Base-by-base conservation (phyloP, 30 jellyfish, hydroid and myxozoan species). In the Haliclystus octoradiatus region DNA sequence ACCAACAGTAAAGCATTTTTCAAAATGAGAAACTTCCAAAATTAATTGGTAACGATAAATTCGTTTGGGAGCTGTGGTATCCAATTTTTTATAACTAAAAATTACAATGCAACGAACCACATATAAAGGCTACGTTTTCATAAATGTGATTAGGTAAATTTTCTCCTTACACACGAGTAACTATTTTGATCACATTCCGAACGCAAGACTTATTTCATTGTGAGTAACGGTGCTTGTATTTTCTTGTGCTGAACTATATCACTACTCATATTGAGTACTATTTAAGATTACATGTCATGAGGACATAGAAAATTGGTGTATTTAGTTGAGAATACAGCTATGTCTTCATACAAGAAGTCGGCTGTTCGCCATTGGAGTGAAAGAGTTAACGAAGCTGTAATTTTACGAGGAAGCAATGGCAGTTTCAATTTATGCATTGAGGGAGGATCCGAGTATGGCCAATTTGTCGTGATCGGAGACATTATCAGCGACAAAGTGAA, bases 371-470 rank as follows among this genome's bases (percentile, higher is more conserved):
- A 89, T 52, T 89, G 98, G 98, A 81, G 94, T 78, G 84, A 92
- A 32, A 84, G 83, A 1, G 92, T 81, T 23, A 80, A 81, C 79
- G 92, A 80, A 65, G 98, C 95, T 52, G 93, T 81, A 31, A 92
- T 89, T 33, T 70, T 75, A 24, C 98, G 98, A 9, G 94, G 96
- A 78, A 82, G 76, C 50, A 91, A 83, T 65, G 96, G 96, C 14
- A 77, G 95, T 62, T 91, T 72, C 76, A 91, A 91, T 53, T 68
- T 91, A 49, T 91, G 99, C 81, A 91, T 91, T 71, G 99, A 91
- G 74, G 99, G 99, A 13, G 99, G 99, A 3, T 91, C 99, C 31
- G 99, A 91, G 63, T 82, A 91, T 71, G 99, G 99, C 1, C 99
- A 91, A 28, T 84, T 91, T 83, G 93, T 91, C 60, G 99, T 91